Conservation (phyloP, 2,797 vertebrate species). For the Melopsittacus undulatus region DNA sequence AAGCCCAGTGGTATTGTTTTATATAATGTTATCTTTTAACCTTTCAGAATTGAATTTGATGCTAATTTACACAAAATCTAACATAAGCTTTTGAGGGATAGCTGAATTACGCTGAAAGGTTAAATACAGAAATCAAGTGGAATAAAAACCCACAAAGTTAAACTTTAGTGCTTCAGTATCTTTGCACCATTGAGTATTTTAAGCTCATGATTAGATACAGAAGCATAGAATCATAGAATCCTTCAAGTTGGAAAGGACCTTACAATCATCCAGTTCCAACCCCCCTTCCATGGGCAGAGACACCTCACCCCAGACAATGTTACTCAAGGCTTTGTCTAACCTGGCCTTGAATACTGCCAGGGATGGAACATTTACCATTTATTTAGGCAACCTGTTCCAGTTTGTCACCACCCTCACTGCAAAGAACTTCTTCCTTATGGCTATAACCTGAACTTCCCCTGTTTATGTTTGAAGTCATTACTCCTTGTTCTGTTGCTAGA, state of each 20-base stretch:
- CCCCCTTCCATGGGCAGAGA: not conserved
- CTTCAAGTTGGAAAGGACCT: not conserved
- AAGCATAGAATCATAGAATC: not conserved
- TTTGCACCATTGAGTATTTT: not conserved
- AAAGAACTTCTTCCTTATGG: not conserved
- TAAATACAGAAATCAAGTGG: not conserved
- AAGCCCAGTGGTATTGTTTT: rapidly evolving
- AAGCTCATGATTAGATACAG: not conserved
- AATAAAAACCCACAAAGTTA: not conserved
- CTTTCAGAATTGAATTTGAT: not conserved
- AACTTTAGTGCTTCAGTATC: not conserved
- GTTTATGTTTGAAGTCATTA: no score
- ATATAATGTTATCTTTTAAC: not conserved
- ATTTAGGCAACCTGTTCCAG: not conserved
- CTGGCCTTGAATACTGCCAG: not conserved
- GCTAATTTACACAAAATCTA: not conserved
- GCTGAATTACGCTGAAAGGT: not conserved
- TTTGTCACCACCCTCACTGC: not conserved
- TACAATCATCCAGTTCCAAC: not conserved
- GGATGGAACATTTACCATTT: not conserved
- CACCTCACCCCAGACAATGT: not conserved
- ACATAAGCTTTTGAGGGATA: not conserved
- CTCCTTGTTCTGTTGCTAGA: not conserved
- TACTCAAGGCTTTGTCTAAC: not conserved
- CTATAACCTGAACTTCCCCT: not conserved